These are phyloP conservation scores for Chionomys nivalis DNA, from an alignment of 2,113 vertebrate species.

Conservation along the genomic window DNA sequence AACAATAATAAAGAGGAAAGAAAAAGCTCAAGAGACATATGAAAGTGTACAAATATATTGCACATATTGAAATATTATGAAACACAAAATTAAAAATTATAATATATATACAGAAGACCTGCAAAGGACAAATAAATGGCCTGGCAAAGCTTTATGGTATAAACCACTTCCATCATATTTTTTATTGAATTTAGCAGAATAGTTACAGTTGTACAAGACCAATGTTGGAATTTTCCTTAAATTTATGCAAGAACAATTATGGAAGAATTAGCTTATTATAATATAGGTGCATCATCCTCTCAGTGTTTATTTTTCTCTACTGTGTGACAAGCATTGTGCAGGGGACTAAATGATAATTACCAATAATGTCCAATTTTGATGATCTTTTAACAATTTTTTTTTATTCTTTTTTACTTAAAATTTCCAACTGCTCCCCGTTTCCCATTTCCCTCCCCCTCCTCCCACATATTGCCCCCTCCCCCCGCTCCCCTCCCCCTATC, in stretches of 20 bases:
- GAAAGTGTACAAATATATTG: background rate
- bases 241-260: background rate
- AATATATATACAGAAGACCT: background rate
- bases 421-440: too few relatives aligned
- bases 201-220: background rate
- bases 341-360: background rate
- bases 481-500: too few relatives aligned
- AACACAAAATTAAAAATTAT: background rate
- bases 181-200: background rate
- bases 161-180: background rate
- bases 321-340: background rate
- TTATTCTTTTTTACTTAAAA: too few relatives aligned
- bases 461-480: too few relatives aligned
- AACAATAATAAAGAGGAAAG: background rate
- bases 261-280: background rate
- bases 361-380: background rate
- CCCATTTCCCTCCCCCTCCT: too few relatives aligned
- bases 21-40: background rate
- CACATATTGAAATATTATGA: background rate
- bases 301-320: background rate
- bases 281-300: background rate
- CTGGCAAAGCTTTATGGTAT: background rate
- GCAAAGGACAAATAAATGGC: background rate
- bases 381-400: too few relatives aligned
- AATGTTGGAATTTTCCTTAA: background rate